Evolutionary conservation across 2,797 vertebrate genomes (phyloP).

Genomic region (Toxotes lorentzi): DNA sequence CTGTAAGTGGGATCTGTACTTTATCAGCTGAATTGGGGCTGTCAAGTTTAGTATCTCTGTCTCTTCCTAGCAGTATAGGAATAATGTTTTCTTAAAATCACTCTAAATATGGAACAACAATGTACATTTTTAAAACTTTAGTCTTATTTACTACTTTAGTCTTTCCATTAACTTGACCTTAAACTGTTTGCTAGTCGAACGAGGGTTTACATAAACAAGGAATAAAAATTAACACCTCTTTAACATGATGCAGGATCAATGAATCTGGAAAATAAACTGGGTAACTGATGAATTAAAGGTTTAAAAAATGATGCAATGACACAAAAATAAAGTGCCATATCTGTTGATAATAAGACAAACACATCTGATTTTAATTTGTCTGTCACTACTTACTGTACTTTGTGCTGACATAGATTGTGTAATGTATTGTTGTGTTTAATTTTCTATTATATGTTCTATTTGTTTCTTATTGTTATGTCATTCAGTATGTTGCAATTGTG

Average conservation of each 20-base stretch:
- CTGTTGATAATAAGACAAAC: not conserved
- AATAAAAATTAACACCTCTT: not conserved
- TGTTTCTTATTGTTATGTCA: not conserved
- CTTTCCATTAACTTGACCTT: not conserved
- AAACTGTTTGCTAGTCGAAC: slow-evolving; percentile 5
- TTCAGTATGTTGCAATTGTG: not conserved
- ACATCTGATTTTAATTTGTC: slow-evolving; percentile 4
- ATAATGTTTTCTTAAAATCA: slow-evolving; percentile 40
- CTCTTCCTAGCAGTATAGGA: slow-evolving; percentile 27
- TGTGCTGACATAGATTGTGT: not conserved
- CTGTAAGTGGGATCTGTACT: slow-evolving; percentile 75
- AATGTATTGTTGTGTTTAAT: not conserved
- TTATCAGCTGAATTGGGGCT: slow-evolving; percentile 69
- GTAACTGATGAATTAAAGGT: not conserved
- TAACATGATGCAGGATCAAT: slow-evolving; percentile 3
- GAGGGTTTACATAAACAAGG: not conserved
- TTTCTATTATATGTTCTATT: not conserved
- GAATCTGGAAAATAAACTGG: not conserved
- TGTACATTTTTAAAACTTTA: slow-evolving; percentile 15
- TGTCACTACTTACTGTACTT: not conserved
- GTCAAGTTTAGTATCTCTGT: slow-evolving; percentile 63
- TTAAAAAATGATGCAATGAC: not conserved
- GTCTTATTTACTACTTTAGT: not conserved
- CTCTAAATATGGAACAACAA: slow-evolving; percentile 14
- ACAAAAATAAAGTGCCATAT: not conserved